phyloP scores from a whole-genome alignment of 2,797 vertebrate genomes.

The Trachurus trachurus region DNA sequence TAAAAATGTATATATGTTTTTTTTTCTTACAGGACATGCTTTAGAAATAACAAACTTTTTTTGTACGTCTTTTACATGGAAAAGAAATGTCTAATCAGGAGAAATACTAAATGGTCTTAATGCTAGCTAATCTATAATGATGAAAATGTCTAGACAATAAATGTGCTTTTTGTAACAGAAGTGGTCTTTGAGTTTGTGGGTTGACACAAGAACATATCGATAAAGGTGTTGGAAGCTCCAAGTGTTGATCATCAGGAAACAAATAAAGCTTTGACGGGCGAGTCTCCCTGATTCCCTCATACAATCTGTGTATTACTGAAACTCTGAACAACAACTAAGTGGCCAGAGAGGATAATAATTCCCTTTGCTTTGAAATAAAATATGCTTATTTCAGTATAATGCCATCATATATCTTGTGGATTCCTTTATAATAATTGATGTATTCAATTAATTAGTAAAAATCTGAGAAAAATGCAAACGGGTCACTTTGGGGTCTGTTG shows the following conservation, averaged over 20 bases:
- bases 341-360: background rate
- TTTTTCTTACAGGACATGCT: conserved; percentile 93
- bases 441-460: background rate
- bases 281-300: background rate
- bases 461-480: background rate
- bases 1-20: conserved; percentile 94
- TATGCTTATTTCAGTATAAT: background rate
- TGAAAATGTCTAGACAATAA: conserved; percentile 84
- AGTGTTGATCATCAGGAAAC: background rate
- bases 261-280: background rate
- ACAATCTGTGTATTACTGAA: background rate
- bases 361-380: conserved; percentile 1
- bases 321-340: background rate
- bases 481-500: background rate
- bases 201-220: background rate
- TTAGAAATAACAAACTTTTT: conserved; percentile 90
- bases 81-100: conserved; percentile 77
- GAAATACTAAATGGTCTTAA: conserved; percentile 84
- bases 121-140: conserved; percentile 82
- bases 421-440: background rate
- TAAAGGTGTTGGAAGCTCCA: background rate
- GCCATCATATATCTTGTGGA: background rate
- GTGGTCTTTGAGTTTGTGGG: conserved; percentile 43
- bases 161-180: conserved; percentile 74
- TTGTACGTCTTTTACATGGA: conserved; percentile 86